These are phyloP conservation scores for Pteronotus mesoamericanus DNA, from an alignment of 2,797 vertebrate genomes.

Conservation along the genomic window DNA sequence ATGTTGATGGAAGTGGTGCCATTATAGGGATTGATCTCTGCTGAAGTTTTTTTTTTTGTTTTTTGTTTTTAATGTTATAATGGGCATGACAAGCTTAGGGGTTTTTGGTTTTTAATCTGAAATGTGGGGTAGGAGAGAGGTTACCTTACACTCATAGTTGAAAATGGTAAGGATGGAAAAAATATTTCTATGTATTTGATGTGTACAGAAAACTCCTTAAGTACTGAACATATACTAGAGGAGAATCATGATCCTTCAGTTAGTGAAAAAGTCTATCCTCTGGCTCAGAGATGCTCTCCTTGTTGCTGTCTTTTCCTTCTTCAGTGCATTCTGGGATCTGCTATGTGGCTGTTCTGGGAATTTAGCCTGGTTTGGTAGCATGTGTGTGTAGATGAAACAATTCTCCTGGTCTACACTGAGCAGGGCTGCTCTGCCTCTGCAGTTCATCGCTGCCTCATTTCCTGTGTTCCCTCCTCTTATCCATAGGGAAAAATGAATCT, in stretches of 20 bases:
- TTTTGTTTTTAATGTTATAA: neutral
- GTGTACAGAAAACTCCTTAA: neutral
- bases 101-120: neutral
- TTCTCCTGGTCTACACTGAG: neutral
- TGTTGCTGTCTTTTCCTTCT: neutral
- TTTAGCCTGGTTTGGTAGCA: neutral
- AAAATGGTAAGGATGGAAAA: neutral
- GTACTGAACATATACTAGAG: neutral
- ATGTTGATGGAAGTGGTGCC: neutral
- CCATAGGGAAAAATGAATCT: neutral
- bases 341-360: no score
- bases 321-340: neutral
- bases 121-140: neutral
- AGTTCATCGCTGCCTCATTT: neutral
- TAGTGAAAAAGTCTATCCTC: neutral
- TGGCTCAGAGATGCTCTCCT: neutral
- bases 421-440: neutral
- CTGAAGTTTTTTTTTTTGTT: neutral
- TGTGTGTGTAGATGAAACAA: neutral
- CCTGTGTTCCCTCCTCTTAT: neutral
- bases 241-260: neutral
- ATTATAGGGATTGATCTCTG: neutral
- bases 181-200: neutral
- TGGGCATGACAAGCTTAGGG: neutral
- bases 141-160: neutral